Percentiles rank a stretch among this genome's conserved stretches.
These are phyloP conservation scores for Omphaloscelis lunosa DNA, from an alignment of 2,888 invertebrate genomes.

Conservation along the genomic window DNA sequence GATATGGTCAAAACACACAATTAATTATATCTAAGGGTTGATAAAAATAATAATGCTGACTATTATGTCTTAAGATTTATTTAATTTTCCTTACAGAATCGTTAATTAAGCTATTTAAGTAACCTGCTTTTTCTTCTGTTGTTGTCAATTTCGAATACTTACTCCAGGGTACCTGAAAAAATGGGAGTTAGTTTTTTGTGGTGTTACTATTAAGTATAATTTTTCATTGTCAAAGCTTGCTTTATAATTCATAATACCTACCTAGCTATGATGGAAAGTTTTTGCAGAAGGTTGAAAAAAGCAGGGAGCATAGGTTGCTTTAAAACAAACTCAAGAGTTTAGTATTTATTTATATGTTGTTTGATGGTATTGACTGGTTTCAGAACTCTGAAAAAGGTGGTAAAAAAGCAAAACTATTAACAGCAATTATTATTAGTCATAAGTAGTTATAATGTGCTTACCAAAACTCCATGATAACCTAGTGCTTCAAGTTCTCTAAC, in stretches of 20 bases:
- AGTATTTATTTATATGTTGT: neutral
- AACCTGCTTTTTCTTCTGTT: constrained; percentile 77
- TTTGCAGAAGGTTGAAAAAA: neutral
- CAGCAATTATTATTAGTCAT: neutral
- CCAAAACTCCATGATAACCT: constrained; percentile 91
- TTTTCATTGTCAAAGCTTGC: neutral
- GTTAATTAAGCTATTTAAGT: constrained; percentile 78
- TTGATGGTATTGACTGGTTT: neutral
- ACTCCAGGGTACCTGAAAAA: constrained; percentile 89
- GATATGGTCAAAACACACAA: neutral
- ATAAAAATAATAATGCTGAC: constrained; percentile 11
- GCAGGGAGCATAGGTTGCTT: neutral
- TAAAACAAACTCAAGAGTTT: neutral
- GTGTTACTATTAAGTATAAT: neutral
- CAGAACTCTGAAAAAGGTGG: neutral
- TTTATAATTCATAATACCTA: neutral
- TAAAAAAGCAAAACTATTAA: neutral
- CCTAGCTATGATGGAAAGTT: neutral
- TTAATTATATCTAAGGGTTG: neutral
- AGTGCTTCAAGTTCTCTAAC: constrained; percentile 91
- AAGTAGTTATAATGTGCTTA: constrained; percentile 74
- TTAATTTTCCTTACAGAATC: constrained; percentile 68
- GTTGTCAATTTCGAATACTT: constrained; percentile 82
- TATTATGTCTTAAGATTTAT: constrained; percentile 47
- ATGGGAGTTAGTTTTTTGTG: constrained; percentile 24